Base-by-base conservation (phyloP, 2,888 invertebrate genomes). In the Aleiodes alternator region DNA sequence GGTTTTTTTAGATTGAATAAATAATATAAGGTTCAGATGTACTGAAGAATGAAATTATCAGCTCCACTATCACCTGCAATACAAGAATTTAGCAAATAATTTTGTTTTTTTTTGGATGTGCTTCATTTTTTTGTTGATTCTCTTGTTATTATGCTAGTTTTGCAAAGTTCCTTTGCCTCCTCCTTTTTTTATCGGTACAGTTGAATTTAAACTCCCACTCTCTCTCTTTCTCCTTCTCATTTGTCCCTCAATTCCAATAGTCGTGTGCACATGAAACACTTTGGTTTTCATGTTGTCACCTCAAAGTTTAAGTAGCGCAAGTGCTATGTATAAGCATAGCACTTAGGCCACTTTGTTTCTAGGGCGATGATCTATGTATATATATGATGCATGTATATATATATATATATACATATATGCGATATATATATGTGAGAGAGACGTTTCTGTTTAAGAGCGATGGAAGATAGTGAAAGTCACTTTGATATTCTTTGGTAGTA, bases 401-500 rank as follows among this genome's bases (percentile, higher is more conserved):
- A n/a, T n/a, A n/a, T n/a, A n/a, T n/a, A n/a, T n/a, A n/a, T n/a
- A n/a, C n/a, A n/a, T n/a, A n/a, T n/a, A n/a, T n/a, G n/a, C n/a
- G n/a, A n/a, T 61, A 61, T 34, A 34, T 61, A 61, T 38, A 61
- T 34, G 34, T 34, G 34, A 38, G 34, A 8, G 14, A 43, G 64
- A 23, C 9, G 64, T 59, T 34, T 59, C 1, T 59, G 59, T 43
- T 3, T 11, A 59, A 59, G 34, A 59, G 9, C 59, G 64, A 64
- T 43, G 68, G 31, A 14, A 68, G 68, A 68, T 68, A 68, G 68
- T 68, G 68, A 68, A 68, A 68, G 68, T 68, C 68, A 68, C 66
- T 66, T 6, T 23, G 29, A 68, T 66, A 66, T 66, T 66, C 66
- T n/a, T 48, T 50, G 31, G 51, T 16, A 51, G 68, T 51, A 68